Evolutionary conservation across 2,113 vertebrate genomes (phyloP).

Genomic region (Phylloscopus whistleri): DNA sequence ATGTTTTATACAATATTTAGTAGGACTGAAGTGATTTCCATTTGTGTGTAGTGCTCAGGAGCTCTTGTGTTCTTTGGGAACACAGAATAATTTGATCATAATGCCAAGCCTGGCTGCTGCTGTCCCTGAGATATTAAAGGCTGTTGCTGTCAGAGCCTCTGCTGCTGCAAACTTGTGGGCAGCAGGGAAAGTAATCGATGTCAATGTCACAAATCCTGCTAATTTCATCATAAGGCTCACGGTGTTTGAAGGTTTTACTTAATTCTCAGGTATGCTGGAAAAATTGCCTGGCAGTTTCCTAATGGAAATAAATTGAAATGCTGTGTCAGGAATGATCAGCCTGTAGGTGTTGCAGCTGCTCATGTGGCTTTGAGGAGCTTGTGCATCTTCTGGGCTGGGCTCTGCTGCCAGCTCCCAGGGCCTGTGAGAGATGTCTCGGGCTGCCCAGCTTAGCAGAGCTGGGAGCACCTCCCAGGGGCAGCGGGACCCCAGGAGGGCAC

Average conservation of each 20-base stretch:
- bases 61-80: not conserved
- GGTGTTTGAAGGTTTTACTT: not conserved
- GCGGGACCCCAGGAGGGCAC: rapidly evolving
- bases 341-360: not conserved
- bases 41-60: not conserved
- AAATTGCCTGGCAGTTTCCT: not conserved
- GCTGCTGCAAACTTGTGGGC: slow-evolving; percentile 7
- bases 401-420: not conserved
- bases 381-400: not conserved
- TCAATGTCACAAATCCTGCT: not conserved
- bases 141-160: not conserved
- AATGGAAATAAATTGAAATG: not conserved
- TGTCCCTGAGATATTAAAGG: not conserved
- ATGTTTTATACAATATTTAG: slow-evolving; percentile 51
- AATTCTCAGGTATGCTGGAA: not conserved
- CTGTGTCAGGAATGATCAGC: not conserved
- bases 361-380: not conserved
- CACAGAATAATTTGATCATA: not conserved
- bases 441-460: not conserved
- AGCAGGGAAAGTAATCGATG: not conserved
- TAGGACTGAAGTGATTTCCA: slow-evolving; percentile 7
- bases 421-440: not conserved
- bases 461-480: not conserved
- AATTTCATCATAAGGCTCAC: not conserved
- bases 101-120: not conserved